phyloP scores from a whole-genome alignment of 2,113 vertebrate species.

The Corvus moneduloides region DNA sequence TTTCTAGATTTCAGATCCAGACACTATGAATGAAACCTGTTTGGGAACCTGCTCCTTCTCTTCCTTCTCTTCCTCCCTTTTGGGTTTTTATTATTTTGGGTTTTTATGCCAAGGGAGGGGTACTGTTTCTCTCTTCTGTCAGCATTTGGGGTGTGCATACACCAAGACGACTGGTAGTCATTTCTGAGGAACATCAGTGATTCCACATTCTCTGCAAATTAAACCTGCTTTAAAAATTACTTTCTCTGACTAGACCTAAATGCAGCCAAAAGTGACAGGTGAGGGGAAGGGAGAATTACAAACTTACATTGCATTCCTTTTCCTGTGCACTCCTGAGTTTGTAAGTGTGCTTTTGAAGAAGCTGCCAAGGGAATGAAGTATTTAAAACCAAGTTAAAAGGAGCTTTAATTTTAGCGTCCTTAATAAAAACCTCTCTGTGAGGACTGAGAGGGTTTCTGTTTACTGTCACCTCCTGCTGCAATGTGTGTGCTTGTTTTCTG shows the following conservation, averaged over 20 bases:
- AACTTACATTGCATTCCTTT: neutral
- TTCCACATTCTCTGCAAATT: neutral
- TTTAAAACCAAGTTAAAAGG: constrained; percentile 44
- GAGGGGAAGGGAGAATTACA: neutral
- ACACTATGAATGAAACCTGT: neutral
- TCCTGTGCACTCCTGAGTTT: constrained; percentile 5
- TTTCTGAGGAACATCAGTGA: neutral
- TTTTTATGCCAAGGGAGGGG: neutral
- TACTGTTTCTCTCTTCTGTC: neutral
- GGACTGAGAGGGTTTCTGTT: constrained; percentile 32
- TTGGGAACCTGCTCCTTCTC: neutral
- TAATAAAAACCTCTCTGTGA: constrained; percentile 39
- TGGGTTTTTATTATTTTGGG: neutral
- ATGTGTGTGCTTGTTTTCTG: constrained; percentile 19
- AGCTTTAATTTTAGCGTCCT: constrained; percentile 27
- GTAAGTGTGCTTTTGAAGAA: constrained; percentile 39
- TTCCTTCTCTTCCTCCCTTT: neutral
- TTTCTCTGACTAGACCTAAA: neutral
- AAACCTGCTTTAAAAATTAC: neutral
- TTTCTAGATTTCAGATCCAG: neutral
- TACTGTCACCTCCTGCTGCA: constrained; percentile 50
- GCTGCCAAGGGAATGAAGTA: constrained; percentile 11
- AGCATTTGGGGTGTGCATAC: neutral
- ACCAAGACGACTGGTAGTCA: accelerated
- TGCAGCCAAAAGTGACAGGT: neutral